Evolutionary conservation across 2,797 vertebrate genomes (phyloP).

Genomic region (Malurus leucopterus): DNA sequence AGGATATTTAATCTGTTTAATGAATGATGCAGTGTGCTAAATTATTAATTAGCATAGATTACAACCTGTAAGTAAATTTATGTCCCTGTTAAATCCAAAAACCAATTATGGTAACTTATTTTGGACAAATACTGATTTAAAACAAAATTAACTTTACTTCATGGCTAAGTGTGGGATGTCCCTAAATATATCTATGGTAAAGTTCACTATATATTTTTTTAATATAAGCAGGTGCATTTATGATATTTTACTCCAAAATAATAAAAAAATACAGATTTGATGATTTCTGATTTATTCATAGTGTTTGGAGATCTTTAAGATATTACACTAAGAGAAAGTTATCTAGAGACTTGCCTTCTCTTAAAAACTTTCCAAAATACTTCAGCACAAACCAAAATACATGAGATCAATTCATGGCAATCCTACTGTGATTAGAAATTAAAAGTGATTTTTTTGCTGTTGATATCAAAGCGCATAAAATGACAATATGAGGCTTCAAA

Average conservation of each 20-base stretch:
- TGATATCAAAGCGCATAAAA: slow-evolving; percentile 33
- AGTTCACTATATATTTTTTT: not conserved
- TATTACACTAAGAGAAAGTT: not conserved
- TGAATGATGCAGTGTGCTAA: slow-evolving; percentile 31
- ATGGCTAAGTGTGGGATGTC: not conserved
- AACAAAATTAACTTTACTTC: not conserved
- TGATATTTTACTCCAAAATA: not conserved
- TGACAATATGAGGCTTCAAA: slow-evolving; percentile 46
- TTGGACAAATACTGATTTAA: not conserved
- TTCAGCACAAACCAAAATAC: slow-evolving; percentile 29
- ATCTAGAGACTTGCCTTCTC: not conserved
- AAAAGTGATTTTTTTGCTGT: slow-evolving; percentile 7
- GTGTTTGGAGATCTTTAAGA: not conserved
- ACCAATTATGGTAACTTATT: not conserved
- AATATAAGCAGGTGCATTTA: not conserved
- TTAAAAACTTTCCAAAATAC: not conserved
- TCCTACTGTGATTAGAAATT: not conserved
- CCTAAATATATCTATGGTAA: not conserved
- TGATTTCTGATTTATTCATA: not conserved
- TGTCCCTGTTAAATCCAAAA: not conserved
- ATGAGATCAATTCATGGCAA: not conserved
- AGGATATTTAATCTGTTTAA: slow-evolving; percentile 27
- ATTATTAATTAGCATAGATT: slow-evolving; percentile 31
- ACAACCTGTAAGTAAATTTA: slow-evolving; percentile 3
- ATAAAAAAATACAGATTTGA: not conserved